Evolutionary conservation across 1,140 invertebrate species (phyloP).

Genomic region (Aphaenogaster floridana): DNA sequence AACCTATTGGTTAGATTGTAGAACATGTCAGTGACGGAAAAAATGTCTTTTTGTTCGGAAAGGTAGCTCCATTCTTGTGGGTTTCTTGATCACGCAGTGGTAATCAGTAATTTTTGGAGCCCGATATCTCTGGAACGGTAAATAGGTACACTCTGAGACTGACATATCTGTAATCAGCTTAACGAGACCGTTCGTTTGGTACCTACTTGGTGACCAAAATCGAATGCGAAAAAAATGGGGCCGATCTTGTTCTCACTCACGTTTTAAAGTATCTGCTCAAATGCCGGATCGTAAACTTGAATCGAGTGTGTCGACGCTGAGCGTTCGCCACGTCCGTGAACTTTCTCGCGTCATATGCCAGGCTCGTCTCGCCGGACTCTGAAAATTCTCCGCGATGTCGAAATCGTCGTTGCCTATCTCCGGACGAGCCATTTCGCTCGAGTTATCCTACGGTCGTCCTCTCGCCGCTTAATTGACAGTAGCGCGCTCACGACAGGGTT

Average conservation of each 20-base stretch:
- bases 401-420: slow-evolving; percentile 17
- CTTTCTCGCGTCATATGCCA: not conserved
- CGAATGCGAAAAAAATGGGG: no score
- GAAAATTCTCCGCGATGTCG: slow-evolving; percentile 35
- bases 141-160: no score
- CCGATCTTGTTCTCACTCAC: not conserved
- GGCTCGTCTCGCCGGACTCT: not conserved
- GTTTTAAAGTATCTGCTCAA: not conserved
- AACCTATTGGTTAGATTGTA: no score
- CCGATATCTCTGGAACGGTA: no score
- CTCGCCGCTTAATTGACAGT: slow-evolving; percentile 80
- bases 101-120: no score
- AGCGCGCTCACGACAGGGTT: slow-evolving; percentile 75
- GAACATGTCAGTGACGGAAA: no score
- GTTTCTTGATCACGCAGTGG: no score
- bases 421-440: slow-evolving; percentile 2
- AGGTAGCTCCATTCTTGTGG: no score
- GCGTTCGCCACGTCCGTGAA: not conserved
- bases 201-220: no score
- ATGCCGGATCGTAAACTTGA: not conserved
- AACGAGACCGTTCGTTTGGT: no score
- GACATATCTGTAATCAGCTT: no score
- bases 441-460: slow-evolving; percentile 6
- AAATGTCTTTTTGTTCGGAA: no score
- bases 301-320: slow-evolving; percentile 1